Conservation (phyloP, 2,797 vertebrate genomes). For the Tachyglossus aculeatus region DNA sequence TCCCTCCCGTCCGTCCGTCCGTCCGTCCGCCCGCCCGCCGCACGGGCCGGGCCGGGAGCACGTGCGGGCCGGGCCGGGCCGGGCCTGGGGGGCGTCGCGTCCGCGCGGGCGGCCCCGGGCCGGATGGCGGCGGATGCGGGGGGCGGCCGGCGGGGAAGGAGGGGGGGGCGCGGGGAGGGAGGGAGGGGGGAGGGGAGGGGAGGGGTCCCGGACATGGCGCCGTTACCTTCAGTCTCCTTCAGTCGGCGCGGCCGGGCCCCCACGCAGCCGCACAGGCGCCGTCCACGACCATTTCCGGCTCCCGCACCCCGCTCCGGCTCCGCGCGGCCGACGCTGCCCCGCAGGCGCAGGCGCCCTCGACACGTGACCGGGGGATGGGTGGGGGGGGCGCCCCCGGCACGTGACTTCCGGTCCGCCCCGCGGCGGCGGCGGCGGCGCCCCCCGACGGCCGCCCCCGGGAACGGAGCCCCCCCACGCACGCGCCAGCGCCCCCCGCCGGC, state of each 20-base stretch:
- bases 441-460: constrained; percentile 13
- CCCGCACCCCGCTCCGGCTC: constrained; percentile 58
- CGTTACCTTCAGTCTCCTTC: constrained; percentile 91
- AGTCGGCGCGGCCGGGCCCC: constrained; percentile 88
- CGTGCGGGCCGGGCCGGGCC: background rate
- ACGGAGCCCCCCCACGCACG: constrained; percentile 23
- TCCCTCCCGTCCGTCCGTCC: constrained; percentile 24
- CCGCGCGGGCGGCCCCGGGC: background rate
- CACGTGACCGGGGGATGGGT: constrained; percentile 43
- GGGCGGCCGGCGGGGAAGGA: background rate
- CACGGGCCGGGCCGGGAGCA: constrained; percentile 40
- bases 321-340: constrained; percentile 30
- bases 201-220: constrained; percentile 76
- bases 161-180: constrained; percentile 13
- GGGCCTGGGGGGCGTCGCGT: constrained; percentile 23
- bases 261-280: constrained; percentile 92
- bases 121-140: background rate
- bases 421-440: constrained; percentile 43
- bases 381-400: too few relatives aligned
- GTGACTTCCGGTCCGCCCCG: constrained; percentile 63
- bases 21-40: constrained; percentile 35
- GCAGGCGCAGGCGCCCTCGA: constrained; percentile 68
- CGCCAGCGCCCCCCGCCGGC: constrained; percentile 48
- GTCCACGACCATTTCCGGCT: constrained; percentile 91
- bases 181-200: constrained; percentile 38